Percentiles rank a stretch among this genome's conserved stretches.
Conservation (phyloP, 2,888 invertebrate genomes). For the Rosalia funebris region DNA sequence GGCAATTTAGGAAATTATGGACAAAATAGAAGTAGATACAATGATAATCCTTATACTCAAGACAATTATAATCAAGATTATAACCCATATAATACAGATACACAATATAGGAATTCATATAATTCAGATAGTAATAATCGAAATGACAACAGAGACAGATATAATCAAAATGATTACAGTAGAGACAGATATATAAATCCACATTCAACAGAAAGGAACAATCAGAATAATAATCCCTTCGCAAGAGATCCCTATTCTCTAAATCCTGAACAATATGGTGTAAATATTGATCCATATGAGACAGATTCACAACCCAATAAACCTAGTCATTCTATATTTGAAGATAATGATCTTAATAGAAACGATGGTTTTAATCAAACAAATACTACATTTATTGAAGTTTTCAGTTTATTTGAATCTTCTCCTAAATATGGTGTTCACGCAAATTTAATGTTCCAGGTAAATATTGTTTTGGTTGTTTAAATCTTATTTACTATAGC, state of each 20-base stretch:
- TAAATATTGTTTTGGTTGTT: constrained; percentile 64
- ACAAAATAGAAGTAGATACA: constrained; percentile 32
- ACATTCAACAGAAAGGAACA: constrained; percentile 29
- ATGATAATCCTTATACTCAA: background rate
- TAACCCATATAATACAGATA: constrained; percentile 32
- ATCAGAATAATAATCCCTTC: constrained; percentile 48
- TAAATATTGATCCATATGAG: constrained; percentile 58
- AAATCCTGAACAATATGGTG: constrained; percentile 56
- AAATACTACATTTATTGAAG: constrained; percentile 64
- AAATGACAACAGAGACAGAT: constrained; percentile 25
- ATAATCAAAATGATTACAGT: constrained; percentile 31
- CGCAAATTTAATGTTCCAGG: constrained; percentile 83
- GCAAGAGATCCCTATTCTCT: constrained; percentile 53
- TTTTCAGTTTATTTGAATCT: constrained; percentile 81
- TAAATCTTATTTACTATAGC: too few relatives aligned
- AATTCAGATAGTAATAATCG: background rate
- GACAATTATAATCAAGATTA: constrained; percentile 22
- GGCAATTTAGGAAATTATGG: constrained; percentile 17
- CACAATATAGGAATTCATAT: constrained; percentile 20
- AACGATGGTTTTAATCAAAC: constrained; percentile 43
- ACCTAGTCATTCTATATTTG: constrained; percentile 28
- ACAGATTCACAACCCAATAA: constrained; percentile 42
- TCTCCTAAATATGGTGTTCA: constrained; percentile 73
- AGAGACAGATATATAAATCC: constrained; percentile 31
- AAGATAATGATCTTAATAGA: constrained; percentile 27